Percentiles rank a stretch among this genome's conserved stretches.
These are phyloP conservation scores for Clupea harengus DNA, from an alignment of 2,113 vertebrate species.

Conservation along the genomic window DNA sequence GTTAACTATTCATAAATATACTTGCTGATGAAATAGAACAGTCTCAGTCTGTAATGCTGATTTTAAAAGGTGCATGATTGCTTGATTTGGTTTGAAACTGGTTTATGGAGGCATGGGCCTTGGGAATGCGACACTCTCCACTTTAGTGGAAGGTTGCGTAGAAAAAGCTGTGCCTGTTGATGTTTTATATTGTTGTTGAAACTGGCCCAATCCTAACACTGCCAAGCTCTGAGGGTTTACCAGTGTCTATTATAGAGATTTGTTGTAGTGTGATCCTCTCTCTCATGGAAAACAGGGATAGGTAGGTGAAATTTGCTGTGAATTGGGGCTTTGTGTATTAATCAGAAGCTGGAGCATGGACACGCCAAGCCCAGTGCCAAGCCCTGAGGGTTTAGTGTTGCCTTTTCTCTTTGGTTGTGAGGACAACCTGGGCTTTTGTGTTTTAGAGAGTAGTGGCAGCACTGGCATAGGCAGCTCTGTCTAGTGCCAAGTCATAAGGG, in stretches of 20 bases:
- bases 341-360: neutral
- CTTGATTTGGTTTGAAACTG: neutral
- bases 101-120: neutral
- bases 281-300: neutral
- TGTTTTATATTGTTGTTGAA: neutral
- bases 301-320: neutral
- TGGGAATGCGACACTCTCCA: neutral
- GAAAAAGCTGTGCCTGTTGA: neutral
- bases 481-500: neutral
- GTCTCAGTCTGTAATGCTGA: too few species aligned
- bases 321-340: neutral
- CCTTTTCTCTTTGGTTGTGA: conserved; percentile 1
- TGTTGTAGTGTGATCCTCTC: neutral
- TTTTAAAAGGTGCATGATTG: neutral
- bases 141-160: neutral
- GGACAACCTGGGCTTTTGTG: neutral
- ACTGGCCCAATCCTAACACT: neutral
- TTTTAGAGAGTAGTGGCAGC: neutral
- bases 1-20: too few species aligned
- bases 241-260: neutral
- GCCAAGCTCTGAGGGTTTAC: neutral
- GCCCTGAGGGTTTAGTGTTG: neutral
- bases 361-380: neutral
- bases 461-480: neutral
- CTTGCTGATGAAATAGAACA: too few species aligned